phyloP scores from a whole-genome alignment of 2,113 vertebrate species.

The Hippocampus abdominalis region DNA sequence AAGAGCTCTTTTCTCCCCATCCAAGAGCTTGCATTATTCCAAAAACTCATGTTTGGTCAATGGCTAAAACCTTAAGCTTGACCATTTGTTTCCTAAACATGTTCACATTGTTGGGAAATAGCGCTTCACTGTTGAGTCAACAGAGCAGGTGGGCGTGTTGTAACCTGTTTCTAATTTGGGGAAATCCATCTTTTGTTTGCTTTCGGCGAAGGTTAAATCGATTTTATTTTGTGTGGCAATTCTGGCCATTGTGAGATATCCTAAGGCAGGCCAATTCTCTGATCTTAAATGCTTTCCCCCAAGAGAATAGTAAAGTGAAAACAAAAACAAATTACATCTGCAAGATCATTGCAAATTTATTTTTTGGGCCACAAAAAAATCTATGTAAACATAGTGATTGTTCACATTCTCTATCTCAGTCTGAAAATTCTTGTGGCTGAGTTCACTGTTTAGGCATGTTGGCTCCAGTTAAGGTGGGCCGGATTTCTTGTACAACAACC shows the following conservation, averaged over 20 bases:
- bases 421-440: background rate
- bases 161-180: background rate
- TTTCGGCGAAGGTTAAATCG: background rate
- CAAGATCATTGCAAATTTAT: background rate
- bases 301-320: background rate
- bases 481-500: background rate
- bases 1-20: conserved; percentile 13
- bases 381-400: background rate
- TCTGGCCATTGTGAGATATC: background rate
- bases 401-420: background rate
- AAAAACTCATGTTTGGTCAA: conserved; percentile 19
- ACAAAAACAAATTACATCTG: background rate
- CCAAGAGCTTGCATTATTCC: conserved; percentile 15
- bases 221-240: background rate
- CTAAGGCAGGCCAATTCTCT: background rate
- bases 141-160: conserved; percentile 7
- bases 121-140: conserved; percentile 15
- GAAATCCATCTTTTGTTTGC: background rate
- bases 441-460: background rate
- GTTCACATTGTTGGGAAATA: background rate
- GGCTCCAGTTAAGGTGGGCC: background rate
- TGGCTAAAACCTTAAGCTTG: conserved; percentile 13
- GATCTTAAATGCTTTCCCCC: background rate
- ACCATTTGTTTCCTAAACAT: conserved; percentile 10
- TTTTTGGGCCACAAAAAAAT: background rate